Percentiles rank a stretch among this genome's conserved stretches.
phyloP scores from a whole-genome alignment of 1,140 invertebrate species.

The Hyphantria cunea region DNA sequence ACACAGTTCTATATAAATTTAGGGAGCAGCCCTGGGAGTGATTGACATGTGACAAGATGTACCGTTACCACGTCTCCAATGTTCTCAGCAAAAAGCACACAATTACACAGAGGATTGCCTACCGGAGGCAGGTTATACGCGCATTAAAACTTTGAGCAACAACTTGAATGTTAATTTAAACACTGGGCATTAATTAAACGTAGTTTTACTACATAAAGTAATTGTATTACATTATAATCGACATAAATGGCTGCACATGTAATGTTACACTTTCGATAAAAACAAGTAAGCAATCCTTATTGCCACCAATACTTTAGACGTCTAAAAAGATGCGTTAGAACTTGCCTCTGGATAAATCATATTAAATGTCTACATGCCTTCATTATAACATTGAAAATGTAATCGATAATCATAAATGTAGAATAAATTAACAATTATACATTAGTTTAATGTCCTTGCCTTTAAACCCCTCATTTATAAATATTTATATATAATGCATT shows the following conservation, averaged over 20 bases:
- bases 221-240: constrained; percentile 25
- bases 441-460: too few species aligned
- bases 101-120: constrained; percentile 14
- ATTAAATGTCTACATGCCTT: too few species aligned
- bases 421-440: too few species aligned
- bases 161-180: constrained; percentile 27
- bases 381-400: too few species aligned
- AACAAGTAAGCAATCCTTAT: too few species aligned
- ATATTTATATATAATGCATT: too few species aligned
- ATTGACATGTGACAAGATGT: constrained; percentile 6
- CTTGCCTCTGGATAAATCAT: too few species aligned
- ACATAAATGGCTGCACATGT: not conserved
- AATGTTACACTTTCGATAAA: too few species aligned
- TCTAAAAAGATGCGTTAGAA: not conserved
- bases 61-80: not conserved
- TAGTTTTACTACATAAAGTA: constrained; percentile 36
- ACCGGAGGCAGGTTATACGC: constrained; percentile 6
- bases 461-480: too few species aligned
- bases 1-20: not conserved
- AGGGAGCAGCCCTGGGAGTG: not conserved
- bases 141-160: constrained; percentile 40
- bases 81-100: constrained; percentile 20
- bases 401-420: too few species aligned
- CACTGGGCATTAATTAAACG: constrained; percentile 36
- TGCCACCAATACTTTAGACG: not conserved